phyloP scores from a whole-genome alignment of 2,113 vertebrate species.

The Ictalurus furcatus region DNA sequence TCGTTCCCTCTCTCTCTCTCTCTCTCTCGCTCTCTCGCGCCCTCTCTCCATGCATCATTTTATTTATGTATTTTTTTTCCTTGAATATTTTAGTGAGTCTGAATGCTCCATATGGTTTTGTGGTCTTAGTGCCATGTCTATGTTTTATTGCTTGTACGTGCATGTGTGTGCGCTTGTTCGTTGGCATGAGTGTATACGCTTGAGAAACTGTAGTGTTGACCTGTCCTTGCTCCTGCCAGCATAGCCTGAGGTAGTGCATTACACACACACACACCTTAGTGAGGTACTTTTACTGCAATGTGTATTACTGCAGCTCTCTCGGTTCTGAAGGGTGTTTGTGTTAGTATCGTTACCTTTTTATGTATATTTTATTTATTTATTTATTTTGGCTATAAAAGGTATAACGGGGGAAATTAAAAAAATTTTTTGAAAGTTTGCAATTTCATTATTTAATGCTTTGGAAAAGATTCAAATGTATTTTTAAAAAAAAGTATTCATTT shows the following conservation, averaged over 20 bases:
- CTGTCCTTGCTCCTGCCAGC: slow-evolving; percentile 52
- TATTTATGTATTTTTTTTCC: slow-evolving; percentile 8
- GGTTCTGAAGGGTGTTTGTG: neutral
- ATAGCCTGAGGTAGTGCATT: slow-evolving; percentile 38
- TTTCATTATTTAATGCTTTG: too few species aligned
- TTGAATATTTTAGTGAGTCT: slow-evolving; percentile 26
- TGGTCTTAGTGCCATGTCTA: slow-evolving; percentile 53
- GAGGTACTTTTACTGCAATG: neutral
- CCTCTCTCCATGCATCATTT: neutral
- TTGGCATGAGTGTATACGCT: slow-evolving; percentile 56
- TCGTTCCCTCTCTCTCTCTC: neutral
- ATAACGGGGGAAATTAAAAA: too few species aligned
- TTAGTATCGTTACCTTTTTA: too few species aligned
- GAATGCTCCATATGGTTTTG: slow-evolving; percentile 62
- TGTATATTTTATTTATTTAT: too few species aligned
- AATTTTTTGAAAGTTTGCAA: too few species aligned
- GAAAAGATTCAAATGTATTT: too few species aligned
- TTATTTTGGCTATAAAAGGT: too few species aligned
- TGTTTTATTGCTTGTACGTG: slow-evolving; percentile 25
- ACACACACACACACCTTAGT: slow-evolving; percentile 2
- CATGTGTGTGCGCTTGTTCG: slow-evolving; percentile 48
- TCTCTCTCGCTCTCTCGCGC: neutral
- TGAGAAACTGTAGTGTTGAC: slow-evolving; percentile 37
- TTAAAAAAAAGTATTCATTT: neutral
- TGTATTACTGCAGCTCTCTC: neutral